These are phyloP conservation scores for Psilanteris sp. DNA, from an alignment of 1,140 invertebrate genomes.

Conservation along the genomic window DNA sequence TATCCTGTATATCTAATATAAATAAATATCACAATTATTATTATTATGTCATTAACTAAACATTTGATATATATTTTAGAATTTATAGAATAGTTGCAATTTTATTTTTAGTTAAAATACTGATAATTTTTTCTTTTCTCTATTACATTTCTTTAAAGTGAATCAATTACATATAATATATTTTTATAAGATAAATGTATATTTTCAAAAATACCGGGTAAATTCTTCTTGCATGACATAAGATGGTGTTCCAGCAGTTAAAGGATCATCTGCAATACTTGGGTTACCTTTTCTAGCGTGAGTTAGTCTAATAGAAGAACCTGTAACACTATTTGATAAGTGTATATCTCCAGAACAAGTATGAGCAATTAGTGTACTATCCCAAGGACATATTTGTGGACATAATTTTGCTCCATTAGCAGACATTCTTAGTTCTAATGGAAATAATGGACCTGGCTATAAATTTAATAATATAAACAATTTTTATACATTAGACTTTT, in stretches of 20 bases:
- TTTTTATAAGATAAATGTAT: too few relatives aligned
- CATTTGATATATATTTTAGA: too few relatives aligned
- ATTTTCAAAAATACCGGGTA: conserved; percentile 78
- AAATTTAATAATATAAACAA: conserved; percentile 65
- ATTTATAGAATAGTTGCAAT: too few relatives aligned
- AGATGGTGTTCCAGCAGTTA: conserved; percentile 94
- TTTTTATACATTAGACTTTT: too few relatives aligned
- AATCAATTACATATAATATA: too few relatives aligned
- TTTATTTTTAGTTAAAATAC: too few relatives aligned
- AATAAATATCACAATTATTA: too few relatives aligned
- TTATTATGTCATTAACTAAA: too few relatives aligned
- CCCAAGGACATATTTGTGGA: conserved; percentile 94
- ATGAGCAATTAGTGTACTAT: conserved; percentile 92
- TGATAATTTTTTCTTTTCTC: too few relatives aligned
- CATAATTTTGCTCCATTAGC: conserved; percentile 87
- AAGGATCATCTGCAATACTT: conserved; percentile 89
- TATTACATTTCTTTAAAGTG: too few relatives aligned
- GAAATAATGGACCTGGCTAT: conserved; percentile 85
- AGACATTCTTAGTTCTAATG: conserved; percentile 85
- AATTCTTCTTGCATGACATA: conserved; percentile 99
- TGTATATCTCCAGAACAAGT: conserved; percentile 95
- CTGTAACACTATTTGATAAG: conserved; percentile 89
- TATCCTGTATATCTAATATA: conserved; percentile 91
- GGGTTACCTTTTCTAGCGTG: conserved; percentile 88
- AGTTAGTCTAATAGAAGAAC: conserved; percentile 87